These are phyloP conservation scores for Jaculus jaculus DNA, from an alignment of 2,113 vertebrate genomes.

Conservation along the genomic window DNA sequence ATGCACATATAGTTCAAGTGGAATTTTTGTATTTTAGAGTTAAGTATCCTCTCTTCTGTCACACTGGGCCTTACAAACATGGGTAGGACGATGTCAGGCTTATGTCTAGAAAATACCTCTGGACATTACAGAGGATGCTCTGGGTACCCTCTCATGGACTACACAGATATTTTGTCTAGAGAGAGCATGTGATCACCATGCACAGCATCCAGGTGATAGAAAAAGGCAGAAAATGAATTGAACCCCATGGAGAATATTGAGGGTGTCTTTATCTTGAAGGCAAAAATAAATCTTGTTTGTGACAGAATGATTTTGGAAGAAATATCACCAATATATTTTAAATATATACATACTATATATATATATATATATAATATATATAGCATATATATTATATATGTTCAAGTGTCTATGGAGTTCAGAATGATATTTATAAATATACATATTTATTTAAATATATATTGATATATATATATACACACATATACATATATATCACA, in stretches of 20 bases:
- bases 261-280: not conserved
- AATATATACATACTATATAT: too few relatives aligned
- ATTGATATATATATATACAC: too few relatives aligned
- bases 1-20: not conserved
- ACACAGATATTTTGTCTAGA: conserved; percentile 58
- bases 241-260: not conserved
- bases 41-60: conserved; percentile 47
- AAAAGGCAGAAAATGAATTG: not conserved
- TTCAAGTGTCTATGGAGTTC: not conserved
- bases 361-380: too few relatives aligned
- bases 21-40: not conserved
- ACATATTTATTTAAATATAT: too few relatives aligned
- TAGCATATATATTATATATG: too few relatives aligned
- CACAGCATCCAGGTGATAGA: not conserved
- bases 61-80: conserved; percentile 60
- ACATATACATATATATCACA: too few relatives aligned
- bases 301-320: not conserved
- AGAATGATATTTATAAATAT: too few relatives aligned
- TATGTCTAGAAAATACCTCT: conserved; percentile 54
- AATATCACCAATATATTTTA: not conserved
- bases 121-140: conserved; percentile 30
- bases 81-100: conserved; percentile 16
- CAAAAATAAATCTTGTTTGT: not conserved
- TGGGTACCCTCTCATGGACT: not conserved
- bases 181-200: not conserved